Percentiles rank a stretch among this genome's conserved stretches.
phyloP scores from a whole-genome alignment of 2,113 vertebrate genomes.

The Alectura lathami region DNA sequence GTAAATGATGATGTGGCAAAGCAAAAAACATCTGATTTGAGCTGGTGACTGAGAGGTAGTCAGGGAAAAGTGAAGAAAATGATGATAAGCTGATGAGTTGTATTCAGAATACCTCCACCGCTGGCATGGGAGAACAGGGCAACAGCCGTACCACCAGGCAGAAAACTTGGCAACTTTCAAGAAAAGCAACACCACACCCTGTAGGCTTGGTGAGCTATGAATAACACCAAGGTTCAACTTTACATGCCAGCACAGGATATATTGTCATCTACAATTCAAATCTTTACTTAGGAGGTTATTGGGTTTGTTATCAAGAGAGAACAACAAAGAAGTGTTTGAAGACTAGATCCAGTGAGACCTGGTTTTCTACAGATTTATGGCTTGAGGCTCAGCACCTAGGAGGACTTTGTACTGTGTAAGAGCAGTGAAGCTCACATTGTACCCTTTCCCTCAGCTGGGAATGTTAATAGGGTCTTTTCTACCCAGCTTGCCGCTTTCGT shows the following conservation, averaged over 20 bases:
- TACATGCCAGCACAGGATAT: constrained; percentile 24
- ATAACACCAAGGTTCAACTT: constrained; percentile 12
- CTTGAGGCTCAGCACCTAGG: not conserved
- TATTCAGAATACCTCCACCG: not conserved
- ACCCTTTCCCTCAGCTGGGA: not conserved
- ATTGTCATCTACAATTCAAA: constrained; percentile 42
- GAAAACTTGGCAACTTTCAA: not conserved
- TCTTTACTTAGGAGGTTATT: constrained; percentile 37
- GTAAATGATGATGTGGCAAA: not conserved
- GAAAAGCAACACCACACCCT: constrained; percentile 1
- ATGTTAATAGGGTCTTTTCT: not conserved
- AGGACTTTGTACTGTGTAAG: not conserved
- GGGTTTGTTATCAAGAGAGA: not conserved
- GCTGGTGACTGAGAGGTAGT: not conserved
- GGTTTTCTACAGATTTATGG: not conserved
- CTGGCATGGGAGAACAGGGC: not conserved
- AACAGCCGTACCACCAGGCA: not conserved
- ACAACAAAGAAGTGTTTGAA: constrained; percentile 25
- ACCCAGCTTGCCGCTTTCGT: not conserved
- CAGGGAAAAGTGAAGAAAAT: not conserved
- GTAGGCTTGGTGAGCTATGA: constrained; percentile 2
- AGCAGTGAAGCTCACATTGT: not conserved
- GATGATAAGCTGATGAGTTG: not conserved
- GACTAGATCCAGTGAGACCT: not conserved
- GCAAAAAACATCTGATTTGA: not conserved